Base-by-base conservation (phyloP, 1,140 invertebrate species). In the Idris sp. region DNA sequence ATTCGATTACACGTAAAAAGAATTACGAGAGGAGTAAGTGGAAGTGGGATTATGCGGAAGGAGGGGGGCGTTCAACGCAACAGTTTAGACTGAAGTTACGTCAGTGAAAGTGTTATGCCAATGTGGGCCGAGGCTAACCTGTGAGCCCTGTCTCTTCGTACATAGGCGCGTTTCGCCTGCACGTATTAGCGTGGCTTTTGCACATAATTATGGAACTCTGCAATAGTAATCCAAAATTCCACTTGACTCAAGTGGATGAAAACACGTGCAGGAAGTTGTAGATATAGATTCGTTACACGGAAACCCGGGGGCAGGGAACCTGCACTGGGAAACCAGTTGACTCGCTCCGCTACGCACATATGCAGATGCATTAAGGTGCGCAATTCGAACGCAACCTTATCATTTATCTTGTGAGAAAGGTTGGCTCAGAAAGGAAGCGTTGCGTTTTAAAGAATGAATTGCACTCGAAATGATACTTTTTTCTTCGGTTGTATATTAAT, bases 51-150 rank as follows among this genome's bases (percentile, higher is more conserved):
- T 71, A 48, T 62, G 67, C 67, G 68, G 68, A 64, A 72, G 68
- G 48, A 35, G 54, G 62, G 36, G 40, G 40, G 44, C 62, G 62
- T 43, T 35, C 56, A 83, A 85, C 85, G 85, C 86, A 87, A 87
- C 83, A 86, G 82, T 87, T 86, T 86, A 86, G 81, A 86, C 78
- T 77, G 79, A 84, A 81, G 85, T 87, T 87, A 87, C 86, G 84
- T 87, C 86, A 87, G 86, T 87, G 86, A 87, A 87, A 87, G 86
- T 86, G 85, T 87, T 87, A 87, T 87, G 82, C 84, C 84, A 80
- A 87, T 87, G 83, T 87, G 84, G 86, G 86, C 85, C 86, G 86
- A 87, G 86, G 86, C 84, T 87, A 87, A 87, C 86, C 81, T 85
- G 73, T 76, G 73, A 76, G 73, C 73, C 73, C 73, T 69, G 73